These are phyloP conservation scores for Drosophila monieri DNA, from an alignment of 2,888 invertebrate genomes.

Conservation along the genomic window DNA sequence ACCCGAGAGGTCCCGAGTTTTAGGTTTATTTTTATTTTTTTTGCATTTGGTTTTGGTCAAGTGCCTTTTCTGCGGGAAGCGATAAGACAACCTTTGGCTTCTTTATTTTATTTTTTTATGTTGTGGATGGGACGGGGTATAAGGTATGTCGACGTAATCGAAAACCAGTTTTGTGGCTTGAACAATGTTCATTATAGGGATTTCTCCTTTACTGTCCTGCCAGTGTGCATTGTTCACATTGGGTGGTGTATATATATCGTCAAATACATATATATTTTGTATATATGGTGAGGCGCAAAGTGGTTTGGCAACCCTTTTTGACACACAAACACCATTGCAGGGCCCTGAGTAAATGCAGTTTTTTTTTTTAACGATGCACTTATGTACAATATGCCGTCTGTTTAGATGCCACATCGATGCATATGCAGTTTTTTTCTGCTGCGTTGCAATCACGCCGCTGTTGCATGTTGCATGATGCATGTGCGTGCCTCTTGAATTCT, in stretches of 20 bases:
- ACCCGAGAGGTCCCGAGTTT: slow-evolving; percentile 6
- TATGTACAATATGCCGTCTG: slow-evolving; percentile 19
- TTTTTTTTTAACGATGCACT: slow-evolving; percentile 28
- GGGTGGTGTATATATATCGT: slow-evolving; percentile 4
- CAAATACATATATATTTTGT: slow-evolving; percentile 9
- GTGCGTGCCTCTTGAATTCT: slow-evolving; percentile 23
- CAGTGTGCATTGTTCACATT: slow-evolving; percentile 23
- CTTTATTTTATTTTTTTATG: slow-evolving; percentile 7
- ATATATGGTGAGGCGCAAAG: slow-evolving; percentile 44
- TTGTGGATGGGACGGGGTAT: background rate
- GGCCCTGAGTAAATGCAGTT: slow-evolving; percentile 20
- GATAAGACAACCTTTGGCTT: slow-evolving; percentile 72
- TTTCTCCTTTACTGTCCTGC: slow-evolving; percentile 44
- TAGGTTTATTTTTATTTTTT: slow-evolving; percentile 6
- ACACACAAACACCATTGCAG: slow-evolving; percentile 69
- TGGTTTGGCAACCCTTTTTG: slow-evolving; percentile 77
- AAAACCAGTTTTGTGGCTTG: slow-evolving; percentile 61
- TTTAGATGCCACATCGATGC: slow-evolving; percentile 40
- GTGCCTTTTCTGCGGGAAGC: slow-evolving; percentile 55
- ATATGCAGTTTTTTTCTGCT: slow-evolving; percentile 49
- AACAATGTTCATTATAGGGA: slow-evolving; percentile 60
- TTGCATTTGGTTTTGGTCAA: slow-evolving; percentile 55
- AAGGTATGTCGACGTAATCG: slow-evolving; percentile 58
- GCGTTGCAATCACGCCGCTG: slow-evolving; percentile 70
- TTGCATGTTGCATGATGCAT: slow-evolving; percentile 75